Evolutionary conservation across 2,888 invertebrate species (phyloP), one percentile per base, ranked within the genome.

Genomic region (Trimorus sp.): DNA sequence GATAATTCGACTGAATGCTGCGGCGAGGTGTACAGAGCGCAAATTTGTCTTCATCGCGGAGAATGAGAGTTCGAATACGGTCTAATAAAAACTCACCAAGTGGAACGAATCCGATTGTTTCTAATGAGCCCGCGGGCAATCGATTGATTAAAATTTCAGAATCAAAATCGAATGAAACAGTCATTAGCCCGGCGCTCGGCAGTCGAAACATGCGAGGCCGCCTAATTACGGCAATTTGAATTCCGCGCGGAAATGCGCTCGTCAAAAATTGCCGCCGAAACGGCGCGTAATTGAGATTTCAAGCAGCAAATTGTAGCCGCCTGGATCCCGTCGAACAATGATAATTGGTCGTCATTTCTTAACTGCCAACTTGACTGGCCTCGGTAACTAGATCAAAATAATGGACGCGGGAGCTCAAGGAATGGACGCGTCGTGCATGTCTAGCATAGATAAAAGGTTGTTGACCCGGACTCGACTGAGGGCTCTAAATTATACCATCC

Each of bases 371-470:
- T 70, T 45, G 56, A 75, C 74, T 79, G 37, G 38, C 14, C 38
- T 40, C 49, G 8, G 62, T 75, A 79, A 79, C 56, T 79, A 49
- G 79, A 73, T 79, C 73, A 73, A 73, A 73, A 75, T 75, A 75
- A 80, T 65, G 69, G 70, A 80, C 68, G 59, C 49, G 42, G 68
- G 75, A 70, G 65, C 54, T 59, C 36, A 60, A 79, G 68, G 56
- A 79, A 79, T 79, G 79, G 62, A 75, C 63, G 65, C 79, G 59
- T 54, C 79, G 79, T 75, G 79, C 79, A 80, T 80, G 79, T 75
- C 79, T 80, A 70, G 70, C 69, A 75, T 75, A 75, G 79, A 75
- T 80, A 75, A 80, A 80, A 80, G 79, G 70, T 45, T 80, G 75
- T 75, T 75, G 75, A 80, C 79, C 79, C 70, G 54, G 60, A 75